phyloP scores from a whole-genome alignment of 2,113 vertebrate species.

The Tragelaphus buxtoni region DNA sequence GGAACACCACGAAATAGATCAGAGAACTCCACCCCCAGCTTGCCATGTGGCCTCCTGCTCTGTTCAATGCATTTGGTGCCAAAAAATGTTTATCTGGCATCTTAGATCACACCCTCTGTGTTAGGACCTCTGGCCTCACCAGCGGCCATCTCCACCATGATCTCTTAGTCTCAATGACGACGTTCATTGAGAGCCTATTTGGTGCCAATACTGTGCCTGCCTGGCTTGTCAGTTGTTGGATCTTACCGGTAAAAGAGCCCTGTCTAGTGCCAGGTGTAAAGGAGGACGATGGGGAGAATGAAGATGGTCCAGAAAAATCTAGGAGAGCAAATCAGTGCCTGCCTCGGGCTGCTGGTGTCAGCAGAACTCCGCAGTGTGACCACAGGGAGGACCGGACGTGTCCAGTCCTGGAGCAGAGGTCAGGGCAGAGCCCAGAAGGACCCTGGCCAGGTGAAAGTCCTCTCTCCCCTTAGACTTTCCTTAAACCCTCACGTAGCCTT shows the following conservation, averaged over 20 bases:
- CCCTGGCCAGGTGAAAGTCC: not conserved
- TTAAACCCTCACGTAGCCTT: not conserved
- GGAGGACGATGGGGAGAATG: not conserved
- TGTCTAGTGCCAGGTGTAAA: not conserved
- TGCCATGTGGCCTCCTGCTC: rapidly evolving
- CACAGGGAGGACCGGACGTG: rapidly evolving
- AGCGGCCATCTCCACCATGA: not conserved
- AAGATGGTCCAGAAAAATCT: not conserved
- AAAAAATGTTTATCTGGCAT: not conserved
- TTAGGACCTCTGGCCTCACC: not conserved
- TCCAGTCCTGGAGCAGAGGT: not conserved
- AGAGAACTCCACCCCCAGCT: too few relatives aligned
- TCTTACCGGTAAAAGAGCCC: not conserved
- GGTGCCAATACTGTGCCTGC: not conserved
- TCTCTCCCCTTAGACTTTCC: not conserved
- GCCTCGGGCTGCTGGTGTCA: not conserved
- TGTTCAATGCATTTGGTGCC: not conserved
- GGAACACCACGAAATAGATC: not conserved
- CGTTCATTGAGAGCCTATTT: not conserved
- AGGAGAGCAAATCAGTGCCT: not conserved
- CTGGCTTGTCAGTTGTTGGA: not conserved
- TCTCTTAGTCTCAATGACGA: rapidly evolving
- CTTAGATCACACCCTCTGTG: not conserved
- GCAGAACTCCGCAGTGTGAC: not conserved
- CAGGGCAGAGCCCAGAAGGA: not conserved